phyloP scores from a whole-genome alignment of 1,140 invertebrate genomes.

The Bombus terrestris region DNA sequence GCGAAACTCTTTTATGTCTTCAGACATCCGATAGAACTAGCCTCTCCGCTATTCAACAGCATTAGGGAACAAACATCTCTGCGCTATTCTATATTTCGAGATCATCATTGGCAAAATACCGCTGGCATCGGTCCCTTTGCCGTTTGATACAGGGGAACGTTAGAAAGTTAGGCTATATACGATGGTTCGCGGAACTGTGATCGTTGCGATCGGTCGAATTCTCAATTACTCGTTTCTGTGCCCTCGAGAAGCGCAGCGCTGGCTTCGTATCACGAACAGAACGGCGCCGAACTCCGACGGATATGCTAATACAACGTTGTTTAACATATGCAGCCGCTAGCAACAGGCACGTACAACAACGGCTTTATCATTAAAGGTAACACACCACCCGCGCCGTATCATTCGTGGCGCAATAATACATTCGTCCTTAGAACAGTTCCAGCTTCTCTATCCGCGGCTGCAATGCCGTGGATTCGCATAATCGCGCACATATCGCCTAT shows the following conservation, averaged over 20 bases:
- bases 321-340: constrained; percentile 72
- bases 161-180: not conserved
- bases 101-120: not conserved
- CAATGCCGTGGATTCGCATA: constrained; percentile 3
- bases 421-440: constrained; percentile 30
- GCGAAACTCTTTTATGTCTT: not conserved
- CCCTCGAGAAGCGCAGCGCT: constrained; percentile 37
- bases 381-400: constrained; percentile 57
- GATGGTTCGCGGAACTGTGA: not conserved
- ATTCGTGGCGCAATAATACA: constrained; percentile 14
- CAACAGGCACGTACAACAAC: constrained; percentile 72
- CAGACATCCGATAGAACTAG: no score
- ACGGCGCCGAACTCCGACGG: constrained; percentile 46
- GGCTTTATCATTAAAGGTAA: constrained; percentile 78
- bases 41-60: no score
- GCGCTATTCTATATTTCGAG: not conserved
- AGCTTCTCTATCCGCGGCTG: constrained; percentile 5
- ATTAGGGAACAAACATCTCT: not conserved
- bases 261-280: constrained; percentile 41
- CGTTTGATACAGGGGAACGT: not conserved
- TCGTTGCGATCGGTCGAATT: constrained; percentile 26
- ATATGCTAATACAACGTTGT: constrained; percentile 75
- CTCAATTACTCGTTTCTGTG: constrained; percentile 57
- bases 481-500: constrained; percentile 7
- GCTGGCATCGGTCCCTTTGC: not conserved